Percentiles rank a stretch among this genome's conserved stretches.
Evolutionary conservation across 2,888 invertebrate genomes (phyloP).

Genomic region (Aradus depressus): DNA sequence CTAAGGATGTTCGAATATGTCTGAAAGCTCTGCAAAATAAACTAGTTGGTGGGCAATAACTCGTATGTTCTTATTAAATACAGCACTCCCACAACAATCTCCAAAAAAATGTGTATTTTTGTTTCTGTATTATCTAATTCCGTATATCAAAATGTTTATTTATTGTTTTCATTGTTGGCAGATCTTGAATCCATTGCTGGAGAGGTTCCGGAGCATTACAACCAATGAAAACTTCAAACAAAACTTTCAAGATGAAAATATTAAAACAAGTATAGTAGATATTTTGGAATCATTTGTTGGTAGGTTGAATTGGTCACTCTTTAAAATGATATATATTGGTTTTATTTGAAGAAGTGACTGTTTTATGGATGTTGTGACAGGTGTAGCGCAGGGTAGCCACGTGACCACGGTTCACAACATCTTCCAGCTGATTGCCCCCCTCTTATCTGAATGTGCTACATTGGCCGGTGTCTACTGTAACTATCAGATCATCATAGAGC

Average conservation of each 20-base stretch:
- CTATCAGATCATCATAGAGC: slow-evolving; percentile 65
- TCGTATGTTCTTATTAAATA: no score
- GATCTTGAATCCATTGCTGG: slow-evolving; percentile 42
- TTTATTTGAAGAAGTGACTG: not conserved
- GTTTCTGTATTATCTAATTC: not conserved
- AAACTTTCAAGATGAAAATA: slow-evolving; percentile 48
- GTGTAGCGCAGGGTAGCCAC: slow-evolving; percentile 53
- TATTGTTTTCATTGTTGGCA: slow-evolving; percentile 29
- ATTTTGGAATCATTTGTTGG: slow-evolving; percentile 62
- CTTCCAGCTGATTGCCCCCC: slow-evolving; percentile 50
- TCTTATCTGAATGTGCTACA: slow-evolving; percentile 55
- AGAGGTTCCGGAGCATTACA: slow-evolving; percentile 45
- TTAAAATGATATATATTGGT: no score
- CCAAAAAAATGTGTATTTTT: no score
- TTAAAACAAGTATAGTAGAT: slow-evolving; percentile 57
- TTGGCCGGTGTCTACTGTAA: slow-evolving; percentile 64
- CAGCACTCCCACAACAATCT: no score
- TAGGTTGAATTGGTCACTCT: no score
- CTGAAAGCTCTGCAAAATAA: no score
- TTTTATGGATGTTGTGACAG: slow-evolving; percentile 34
- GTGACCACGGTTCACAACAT: slow-evolving; percentile 40
- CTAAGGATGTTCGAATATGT: no score
- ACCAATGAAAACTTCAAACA: slow-evolving; percentile 44
- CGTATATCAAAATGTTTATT: slow-evolving; percentile 31
- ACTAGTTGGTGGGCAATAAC: no score